phyloP scores from a whole-genome alignment of 2,888 invertebrate genomes.

The Diplolepis rosae region DNA sequence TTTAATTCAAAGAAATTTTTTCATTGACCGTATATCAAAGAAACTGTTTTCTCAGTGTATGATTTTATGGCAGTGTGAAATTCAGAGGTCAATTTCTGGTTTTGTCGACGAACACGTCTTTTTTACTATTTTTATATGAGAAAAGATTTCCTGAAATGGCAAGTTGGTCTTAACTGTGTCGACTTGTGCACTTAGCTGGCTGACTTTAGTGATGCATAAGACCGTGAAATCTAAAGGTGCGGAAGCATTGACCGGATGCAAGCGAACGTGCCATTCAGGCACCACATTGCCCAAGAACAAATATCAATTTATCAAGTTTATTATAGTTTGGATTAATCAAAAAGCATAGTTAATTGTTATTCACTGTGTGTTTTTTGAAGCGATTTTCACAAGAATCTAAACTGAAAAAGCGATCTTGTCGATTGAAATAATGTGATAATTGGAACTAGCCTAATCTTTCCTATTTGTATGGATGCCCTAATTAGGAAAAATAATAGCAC shows the following conservation, averaged over 20 bases:
- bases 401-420: too few species aligned
- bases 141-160: conserved; percentile 7
- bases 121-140: conserved; percentile 2
- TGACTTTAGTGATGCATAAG: conserved; percentile 23
- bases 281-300: conserved; percentile 9
- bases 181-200: conserved; percentile 7
- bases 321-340: background rate
- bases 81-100: background rate
- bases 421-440: too few species aligned
- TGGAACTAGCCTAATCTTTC: too few species aligned
- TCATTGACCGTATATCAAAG: too few species aligned
- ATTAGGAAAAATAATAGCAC: too few species aligned
- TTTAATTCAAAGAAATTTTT: too few species aligned
- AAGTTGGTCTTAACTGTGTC: background rate
- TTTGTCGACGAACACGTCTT: conserved; percentile 2
- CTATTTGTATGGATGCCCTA: too few species aligned
- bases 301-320: conserved; percentile 17
- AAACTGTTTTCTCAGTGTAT: too few species aligned
- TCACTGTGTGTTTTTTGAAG: too few species aligned
- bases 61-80: background rate
- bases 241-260: conserved; percentile 39
- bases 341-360: too few species aligned
- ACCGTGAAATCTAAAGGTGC: conserved; percentile 45
- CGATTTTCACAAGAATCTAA: too few species aligned
- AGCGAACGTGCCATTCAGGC: conserved; percentile 24